Evolutionary conservation across 1,140 invertebrate genomes (phyloP).

Genomic region (Monomorium pharaonis): DNA sequence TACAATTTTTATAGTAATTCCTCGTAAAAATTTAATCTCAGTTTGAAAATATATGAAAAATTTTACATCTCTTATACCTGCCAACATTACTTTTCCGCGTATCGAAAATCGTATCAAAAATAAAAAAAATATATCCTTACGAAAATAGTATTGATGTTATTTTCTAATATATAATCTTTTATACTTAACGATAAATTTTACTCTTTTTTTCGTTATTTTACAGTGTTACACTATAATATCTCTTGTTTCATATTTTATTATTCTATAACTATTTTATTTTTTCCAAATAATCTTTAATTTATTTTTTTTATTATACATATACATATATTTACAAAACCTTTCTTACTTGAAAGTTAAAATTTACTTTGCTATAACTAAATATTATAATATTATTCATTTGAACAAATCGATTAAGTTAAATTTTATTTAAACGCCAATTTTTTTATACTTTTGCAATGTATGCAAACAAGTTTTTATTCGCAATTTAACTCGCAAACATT

Average conservation of each 20-base stretch:
- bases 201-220: not conserved
- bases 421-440: not conserved
- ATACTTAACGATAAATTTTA: not conserved
- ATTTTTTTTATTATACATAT: no score
- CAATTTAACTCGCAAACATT: not conserved
- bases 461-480: not conserved
- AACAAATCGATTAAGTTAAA: not conserved
- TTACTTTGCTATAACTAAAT: not conserved
- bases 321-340: not conserved
- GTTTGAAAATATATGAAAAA: not conserved
- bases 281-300: not conserved
- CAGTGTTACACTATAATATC: not conserved
- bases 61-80: not conserved
- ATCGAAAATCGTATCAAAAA: not conserved
- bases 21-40: conserved; percentile 14
- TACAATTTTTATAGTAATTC: not conserved
- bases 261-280: not conserved
- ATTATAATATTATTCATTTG: not conserved
- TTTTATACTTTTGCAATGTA: not conserved
- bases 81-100: not conserved
- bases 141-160: not conserved
- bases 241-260: not conserved
- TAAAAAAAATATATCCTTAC: not conserved
- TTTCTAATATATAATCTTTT: not conserved
- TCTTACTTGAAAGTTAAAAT: not conserved